Percentiles rank a stretch among this genome's conserved stretches.
phyloP scores from a whole-genome alignment of 2,888 invertebrate genomes.

The Limnephilus rhombicus region DNA sequence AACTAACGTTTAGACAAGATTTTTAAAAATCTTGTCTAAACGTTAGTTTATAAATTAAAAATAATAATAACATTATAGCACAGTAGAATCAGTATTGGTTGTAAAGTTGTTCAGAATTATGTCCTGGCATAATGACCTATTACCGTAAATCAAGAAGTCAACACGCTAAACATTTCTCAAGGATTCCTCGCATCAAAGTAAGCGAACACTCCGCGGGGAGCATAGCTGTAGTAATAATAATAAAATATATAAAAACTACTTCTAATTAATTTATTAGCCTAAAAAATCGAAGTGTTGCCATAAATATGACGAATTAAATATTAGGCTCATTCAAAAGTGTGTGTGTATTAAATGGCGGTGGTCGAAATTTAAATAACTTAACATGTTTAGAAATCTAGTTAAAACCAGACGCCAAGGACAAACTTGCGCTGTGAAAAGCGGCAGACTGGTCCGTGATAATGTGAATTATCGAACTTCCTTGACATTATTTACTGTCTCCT shows the following conservation, averaged over 20 bases:
- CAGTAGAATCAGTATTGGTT: not conserved
- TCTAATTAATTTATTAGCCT: slow-evolving; percentile 40
- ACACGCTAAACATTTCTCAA: not conserved
- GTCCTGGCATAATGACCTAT: slow-evolving; percentile 37
- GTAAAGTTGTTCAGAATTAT: not conserved
- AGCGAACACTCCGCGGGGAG: slow-evolving; percentile 38
- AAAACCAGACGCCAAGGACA: slow-evolving; percentile 25
- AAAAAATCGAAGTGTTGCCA: slow-evolving; percentile 25
- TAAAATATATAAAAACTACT: slow-evolving; percentile 30
- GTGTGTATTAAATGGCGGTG: not conserved
- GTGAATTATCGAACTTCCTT: slow-evolving; percentile 44
- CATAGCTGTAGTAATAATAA: slow-evolving; percentile 19
- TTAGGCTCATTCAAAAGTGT: not conserved
- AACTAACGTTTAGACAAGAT: no score
- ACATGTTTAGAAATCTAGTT: slow-evolving; percentile 5
- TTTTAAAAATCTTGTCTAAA: no score
- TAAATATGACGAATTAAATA: slow-evolving; percentile 40
- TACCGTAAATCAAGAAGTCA: slow-evolving; percentile 16
- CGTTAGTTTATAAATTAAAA: no score
- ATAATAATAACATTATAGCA: not conserved
- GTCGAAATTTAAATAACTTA: slow-evolving; percentile 24
- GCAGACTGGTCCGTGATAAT: not conserved
- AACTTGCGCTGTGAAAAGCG: not conserved
- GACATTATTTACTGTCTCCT: slow-evolving; percentile 37
- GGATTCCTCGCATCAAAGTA: slow-evolving; percentile 28